Conservation (phyloP, 64 coral and sea anemone genomes). For the Platygyra sinensis region DNA sequence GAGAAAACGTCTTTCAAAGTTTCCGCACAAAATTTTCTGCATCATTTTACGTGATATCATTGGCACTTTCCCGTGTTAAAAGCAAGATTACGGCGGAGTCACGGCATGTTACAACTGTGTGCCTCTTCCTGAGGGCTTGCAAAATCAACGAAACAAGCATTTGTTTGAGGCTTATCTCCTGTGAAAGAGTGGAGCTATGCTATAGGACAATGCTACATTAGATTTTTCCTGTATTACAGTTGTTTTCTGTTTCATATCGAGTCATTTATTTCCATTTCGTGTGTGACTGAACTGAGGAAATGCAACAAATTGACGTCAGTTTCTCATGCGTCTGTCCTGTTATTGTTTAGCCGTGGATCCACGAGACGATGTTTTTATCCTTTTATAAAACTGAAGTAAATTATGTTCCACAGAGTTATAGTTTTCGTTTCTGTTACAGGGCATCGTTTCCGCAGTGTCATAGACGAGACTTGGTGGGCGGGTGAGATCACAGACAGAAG, state of each 20-base stretch:
- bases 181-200: neutral
- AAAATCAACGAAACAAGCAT: conserved; percentile 11
- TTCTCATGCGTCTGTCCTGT: too few species aligned
- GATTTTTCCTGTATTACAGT: too few species aligned
- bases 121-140: conserved; percentile 47
- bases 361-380: too few species aligned
- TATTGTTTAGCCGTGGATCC: too few species aligned
- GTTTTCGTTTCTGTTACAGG: conserved; percentile 19
- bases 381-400: too few species aligned
- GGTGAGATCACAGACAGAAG: conserved; percentile 87
- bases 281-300: too few species aligned
- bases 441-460: conserved; percentile 94
- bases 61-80: neutral
- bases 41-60: too few species aligned
- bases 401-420: neutral
- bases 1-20: too few species aligned
- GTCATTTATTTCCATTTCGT: too few species aligned
- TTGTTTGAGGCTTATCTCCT: conserved; percentile 33
- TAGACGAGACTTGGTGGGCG: conserved; percentile 97
- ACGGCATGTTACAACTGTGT: conserved; percentile 16
- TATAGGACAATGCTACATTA: conserved; percentile 23
- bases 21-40: too few species aligned
- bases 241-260: too few species aligned
- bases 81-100: conserved; percentile 37
- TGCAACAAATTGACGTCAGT: too few species aligned